Evolutionary conservation across 2,797 vertebrate species (phyloP).

Genomic region (Martes flavigula): DNA sequence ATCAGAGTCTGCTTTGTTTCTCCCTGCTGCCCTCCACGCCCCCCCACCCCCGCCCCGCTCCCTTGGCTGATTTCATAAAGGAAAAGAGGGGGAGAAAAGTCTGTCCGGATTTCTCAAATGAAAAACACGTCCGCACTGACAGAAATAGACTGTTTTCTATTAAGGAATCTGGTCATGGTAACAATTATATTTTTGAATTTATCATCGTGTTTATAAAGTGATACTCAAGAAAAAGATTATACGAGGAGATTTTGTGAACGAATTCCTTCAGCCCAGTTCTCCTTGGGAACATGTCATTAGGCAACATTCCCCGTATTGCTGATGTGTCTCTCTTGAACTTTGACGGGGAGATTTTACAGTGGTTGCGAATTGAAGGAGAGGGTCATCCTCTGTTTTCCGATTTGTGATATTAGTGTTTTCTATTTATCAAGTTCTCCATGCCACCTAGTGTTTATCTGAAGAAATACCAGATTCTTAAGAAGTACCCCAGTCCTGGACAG

Average conservation of each 20-base stretch:
- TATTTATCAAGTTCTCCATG: conserved; percentile 83
- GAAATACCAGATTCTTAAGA: conserved; percentile 74
- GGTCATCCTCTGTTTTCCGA: conserved; percentile 6
- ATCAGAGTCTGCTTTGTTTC: conserved; percentile 37
- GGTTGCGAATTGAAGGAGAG: background rate
- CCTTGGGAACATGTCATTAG: background rate
- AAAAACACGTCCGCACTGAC: conserved; percentile 60
- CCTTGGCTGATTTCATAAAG: conserved; percentile 64
- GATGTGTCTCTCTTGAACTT: background rate
- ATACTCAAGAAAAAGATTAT: conserved; percentile 62
- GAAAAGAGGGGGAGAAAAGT: conserved; percentile 53
- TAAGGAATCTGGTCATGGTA: conserved; percentile 69
- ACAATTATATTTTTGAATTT: conserved; percentile 75
- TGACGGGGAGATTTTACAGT: background rate
- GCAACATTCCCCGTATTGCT: background rate
- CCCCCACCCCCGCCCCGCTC: background rate
- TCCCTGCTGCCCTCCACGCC: no score
- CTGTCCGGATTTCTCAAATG: conserved; percentile 60
- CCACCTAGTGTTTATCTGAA: conserved; percentile 85
- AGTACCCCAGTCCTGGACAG: background rate
- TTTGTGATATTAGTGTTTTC: conserved; percentile 47
- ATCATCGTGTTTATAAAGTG: conserved; percentile 66
- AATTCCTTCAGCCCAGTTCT: conserved; percentile 26
- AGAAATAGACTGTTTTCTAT: conserved; percentile 70
- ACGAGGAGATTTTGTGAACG: background rate